phyloP scores from a whole-genome alignment of 1,140 invertebrate genomes.

The Protaetia brevitarsis region DNA sequence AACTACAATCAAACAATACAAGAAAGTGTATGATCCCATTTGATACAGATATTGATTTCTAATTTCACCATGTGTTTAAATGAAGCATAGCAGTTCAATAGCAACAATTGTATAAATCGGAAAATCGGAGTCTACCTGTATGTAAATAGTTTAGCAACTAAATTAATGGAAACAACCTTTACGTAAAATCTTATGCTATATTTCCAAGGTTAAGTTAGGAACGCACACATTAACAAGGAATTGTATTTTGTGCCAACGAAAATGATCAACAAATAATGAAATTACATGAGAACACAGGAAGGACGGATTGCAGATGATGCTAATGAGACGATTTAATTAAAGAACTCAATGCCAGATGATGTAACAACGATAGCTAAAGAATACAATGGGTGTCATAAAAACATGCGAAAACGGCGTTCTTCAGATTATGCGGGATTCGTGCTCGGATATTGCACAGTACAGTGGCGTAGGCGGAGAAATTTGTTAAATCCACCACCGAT shows the following conservation, averaged over 20 bases:
- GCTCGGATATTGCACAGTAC: conserved; percentile 27
- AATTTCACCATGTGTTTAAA: too few relatives aligned
- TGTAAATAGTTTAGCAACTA: too few relatives aligned
- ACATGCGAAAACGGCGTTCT: conserved; percentile 33
- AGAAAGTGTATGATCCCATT: too few relatives aligned
- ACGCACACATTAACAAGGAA: neutral
- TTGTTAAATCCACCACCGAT: conserved; percentile 5
- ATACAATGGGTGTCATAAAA: conserved; percentile 28
- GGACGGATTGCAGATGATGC: conserved; percentile 34
- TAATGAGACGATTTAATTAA: conserved; percentile 40
- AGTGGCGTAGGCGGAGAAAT: conserved; percentile 32
- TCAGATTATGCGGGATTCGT: conserved; percentile 15
- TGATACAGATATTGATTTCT: too few relatives aligned
- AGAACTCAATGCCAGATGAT: conserved; percentile 44
- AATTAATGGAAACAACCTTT: too few relatives aligned
- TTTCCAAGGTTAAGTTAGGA: neutral
- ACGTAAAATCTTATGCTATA: too few relatives aligned
- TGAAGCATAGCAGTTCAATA: too few relatives aligned
- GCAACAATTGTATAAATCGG: too few relatives aligned
- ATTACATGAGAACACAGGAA: conserved; percentile 31
- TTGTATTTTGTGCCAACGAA: neutral
- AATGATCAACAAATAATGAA: conserved; percentile 10
- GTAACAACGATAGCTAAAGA: conserved; percentile 37
- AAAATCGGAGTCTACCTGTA: too few relatives aligned
- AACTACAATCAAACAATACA: too few relatives aligned